phyloP scores from a whole-genome alignment of 2,113 vertebrate genomes.

The Ceyx melanurus region DNA sequence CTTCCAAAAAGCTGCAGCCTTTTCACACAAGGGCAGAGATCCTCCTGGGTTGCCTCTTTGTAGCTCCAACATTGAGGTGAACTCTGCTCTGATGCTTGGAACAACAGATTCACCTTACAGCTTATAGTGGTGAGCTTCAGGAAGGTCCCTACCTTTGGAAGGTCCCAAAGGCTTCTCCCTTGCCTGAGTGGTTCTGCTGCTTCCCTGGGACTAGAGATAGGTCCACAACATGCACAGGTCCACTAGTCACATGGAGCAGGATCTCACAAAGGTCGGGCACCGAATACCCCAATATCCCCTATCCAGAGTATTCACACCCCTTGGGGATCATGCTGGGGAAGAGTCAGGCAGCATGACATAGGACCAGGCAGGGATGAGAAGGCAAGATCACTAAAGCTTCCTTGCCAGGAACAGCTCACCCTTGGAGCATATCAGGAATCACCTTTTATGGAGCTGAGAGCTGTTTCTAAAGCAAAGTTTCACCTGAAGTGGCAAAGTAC shows the following conservation, averaged over 20 bases:
- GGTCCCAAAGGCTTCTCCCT: not conserved
- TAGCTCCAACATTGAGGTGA: accelerated
- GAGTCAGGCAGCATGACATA: not conserved
- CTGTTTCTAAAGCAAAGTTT: not conserved
- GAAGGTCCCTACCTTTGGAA: not conserved
- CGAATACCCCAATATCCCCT: accelerated
- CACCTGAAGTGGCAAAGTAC: not conserved
- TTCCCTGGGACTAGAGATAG: not conserved
- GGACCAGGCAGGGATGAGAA: not conserved
- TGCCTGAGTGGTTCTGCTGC: not conserved
- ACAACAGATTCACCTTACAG: not conserved
- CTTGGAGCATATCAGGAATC: not conserved
- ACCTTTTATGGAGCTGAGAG: not conserved
- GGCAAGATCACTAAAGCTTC: too few species aligned
- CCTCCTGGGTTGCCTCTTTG: not conserved
- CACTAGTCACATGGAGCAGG: not conserved
- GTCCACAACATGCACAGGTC: accelerated
- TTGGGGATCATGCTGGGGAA: not conserved
- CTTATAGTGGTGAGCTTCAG: not conserved
- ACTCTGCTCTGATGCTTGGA: not conserved
- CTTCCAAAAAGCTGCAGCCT: not conserved
- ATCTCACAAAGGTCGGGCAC: accelerated
- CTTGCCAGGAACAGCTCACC: not conserved
- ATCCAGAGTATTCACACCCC: not conserved
- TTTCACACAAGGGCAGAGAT: not conserved